phyloP scores from a whole-genome alignment of 2,888 invertebrate genomes.

The Sesamia inferens region DNA sequence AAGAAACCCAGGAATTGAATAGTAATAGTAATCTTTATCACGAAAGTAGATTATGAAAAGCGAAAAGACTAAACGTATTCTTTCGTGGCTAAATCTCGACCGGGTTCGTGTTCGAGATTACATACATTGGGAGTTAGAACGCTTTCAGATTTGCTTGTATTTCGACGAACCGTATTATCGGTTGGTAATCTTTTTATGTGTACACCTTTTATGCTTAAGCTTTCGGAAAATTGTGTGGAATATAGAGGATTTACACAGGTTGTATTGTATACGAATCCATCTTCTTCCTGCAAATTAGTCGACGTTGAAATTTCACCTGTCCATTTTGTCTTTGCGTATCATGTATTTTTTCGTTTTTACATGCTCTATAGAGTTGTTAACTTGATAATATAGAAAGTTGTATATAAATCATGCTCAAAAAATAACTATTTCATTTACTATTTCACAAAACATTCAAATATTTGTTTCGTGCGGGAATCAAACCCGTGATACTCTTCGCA shows the following conservation, averaged over 20 bases:
- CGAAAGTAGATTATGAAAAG: conserved; percentile 53
- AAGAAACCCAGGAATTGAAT: conserved; percentile 45
- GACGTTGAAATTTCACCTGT: background rate
- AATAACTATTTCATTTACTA: too few species aligned
- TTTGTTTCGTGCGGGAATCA: too few species aligned
- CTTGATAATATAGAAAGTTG: background rate
- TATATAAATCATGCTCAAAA: too few species aligned
- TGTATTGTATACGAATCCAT: conserved; percentile 4
- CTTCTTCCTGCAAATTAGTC: background rate
- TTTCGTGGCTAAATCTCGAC: conserved; percentile 40
- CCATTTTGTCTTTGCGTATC: background rate
- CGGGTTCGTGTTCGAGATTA: conserved; percentile 41
- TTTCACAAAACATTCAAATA: too few species aligned
- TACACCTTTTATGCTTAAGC: conserved; percentile 36
- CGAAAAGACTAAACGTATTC: conserved; percentile 35
- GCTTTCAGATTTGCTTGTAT: conserved; percentile 42
- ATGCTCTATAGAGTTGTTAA: background rate
- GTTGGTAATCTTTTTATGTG: conserved; percentile 40
- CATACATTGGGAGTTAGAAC: conserved; percentile 38
- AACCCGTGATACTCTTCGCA: too few species aligned
- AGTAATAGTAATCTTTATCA: conserved; percentile 59
- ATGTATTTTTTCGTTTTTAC: background rate
- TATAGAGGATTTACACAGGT: conserved; percentile 16
- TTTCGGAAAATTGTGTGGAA: conserved; percentile 26
- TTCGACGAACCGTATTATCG: conserved; percentile 31